These are phyloP conservation scores for Phengaris alcon DNA, from an alignment of 2,888 invertebrate genomes.

Conservation along the genomic window DNA sequence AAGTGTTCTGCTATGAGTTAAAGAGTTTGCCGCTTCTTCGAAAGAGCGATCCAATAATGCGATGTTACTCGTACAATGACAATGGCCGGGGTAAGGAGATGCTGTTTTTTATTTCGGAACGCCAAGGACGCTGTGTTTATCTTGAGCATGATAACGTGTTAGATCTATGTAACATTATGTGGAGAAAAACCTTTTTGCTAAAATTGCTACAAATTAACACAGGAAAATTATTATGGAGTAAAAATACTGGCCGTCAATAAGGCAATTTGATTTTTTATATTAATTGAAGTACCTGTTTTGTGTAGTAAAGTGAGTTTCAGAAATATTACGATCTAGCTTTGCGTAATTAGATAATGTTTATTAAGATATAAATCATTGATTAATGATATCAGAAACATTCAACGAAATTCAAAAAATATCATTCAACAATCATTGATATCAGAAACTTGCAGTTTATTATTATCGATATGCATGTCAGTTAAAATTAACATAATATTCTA, in stretches of 20 bases:
- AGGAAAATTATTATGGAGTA: too few species aligned
- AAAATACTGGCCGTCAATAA: too few species aligned
- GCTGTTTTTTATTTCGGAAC: neutral
- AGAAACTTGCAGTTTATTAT: neutral
- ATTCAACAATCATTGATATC: too few species aligned
- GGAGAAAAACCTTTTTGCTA: neutral
- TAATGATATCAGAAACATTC: too few species aligned
- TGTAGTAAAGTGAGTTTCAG: too few species aligned
- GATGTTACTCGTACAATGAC: constrained; percentile 20
- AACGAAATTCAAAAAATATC: too few species aligned
- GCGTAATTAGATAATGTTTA: too few species aligned
- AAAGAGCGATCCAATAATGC: constrained; percentile 25
- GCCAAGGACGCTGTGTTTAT: constrained; percentile 6
- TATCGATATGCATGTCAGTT: neutral
- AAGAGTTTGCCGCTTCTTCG: constrained; percentile 27
- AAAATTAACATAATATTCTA: constrained; percentile 20
- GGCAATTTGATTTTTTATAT: too few species aligned
- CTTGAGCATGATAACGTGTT: neutral
- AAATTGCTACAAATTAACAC: neutral
- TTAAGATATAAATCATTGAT: neutral
- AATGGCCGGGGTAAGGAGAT: constrained; percentile 1
- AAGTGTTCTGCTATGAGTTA: constrained; percentile 23
- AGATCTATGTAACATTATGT: neutral
- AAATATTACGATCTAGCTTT: too few species aligned
- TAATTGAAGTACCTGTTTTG: too few species aligned